Evolutionary conservation across 1,140 invertebrate genomes (phyloP).

Genomic region (Plectrocnemia conspersa): DNA sequence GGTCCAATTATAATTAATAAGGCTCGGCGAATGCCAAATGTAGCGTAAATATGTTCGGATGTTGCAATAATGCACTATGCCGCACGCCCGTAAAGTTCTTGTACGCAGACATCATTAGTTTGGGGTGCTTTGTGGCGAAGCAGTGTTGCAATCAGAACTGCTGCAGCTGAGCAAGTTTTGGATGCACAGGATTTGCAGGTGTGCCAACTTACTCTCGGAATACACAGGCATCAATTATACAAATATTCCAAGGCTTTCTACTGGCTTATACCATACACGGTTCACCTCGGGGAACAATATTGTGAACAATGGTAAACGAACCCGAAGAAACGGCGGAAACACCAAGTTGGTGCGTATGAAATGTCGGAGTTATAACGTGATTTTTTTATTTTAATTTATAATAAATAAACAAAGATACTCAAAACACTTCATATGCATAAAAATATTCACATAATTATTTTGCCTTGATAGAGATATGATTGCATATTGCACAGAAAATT

Average conservation of each 20-base stretch:
- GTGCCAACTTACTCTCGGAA: neutral
- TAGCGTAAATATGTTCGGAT: no score
- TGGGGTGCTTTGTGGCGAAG: constrained; percentile 2
- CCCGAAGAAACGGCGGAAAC: no score
- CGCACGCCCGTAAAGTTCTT: no score
- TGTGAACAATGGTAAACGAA: neutral
- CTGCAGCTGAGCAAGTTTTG: neutral
- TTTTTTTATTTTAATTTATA: neutral
- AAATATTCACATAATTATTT: no score
- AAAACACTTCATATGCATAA: no score
- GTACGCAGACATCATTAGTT: constrained; percentile 12
- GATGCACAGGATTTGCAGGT: constrained; percentile 8
- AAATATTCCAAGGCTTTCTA: constrained; percentile 4
- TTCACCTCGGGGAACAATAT: constrained; percentile 1
- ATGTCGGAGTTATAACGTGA: no score
- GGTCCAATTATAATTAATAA: no score
- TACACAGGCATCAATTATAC: constrained; percentile 10
- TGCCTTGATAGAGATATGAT: no score
- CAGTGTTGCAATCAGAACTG: constrained; percentile 2
- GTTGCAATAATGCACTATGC: no score
- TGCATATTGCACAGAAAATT: no score
- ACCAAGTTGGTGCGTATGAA: no score
- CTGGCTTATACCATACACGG: neutral
- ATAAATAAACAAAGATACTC: neutral
- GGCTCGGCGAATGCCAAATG: no score